phyloP scores from a whole-genome alignment of 2,797 vertebrate species.

The Acanthis flammea region DNA sequence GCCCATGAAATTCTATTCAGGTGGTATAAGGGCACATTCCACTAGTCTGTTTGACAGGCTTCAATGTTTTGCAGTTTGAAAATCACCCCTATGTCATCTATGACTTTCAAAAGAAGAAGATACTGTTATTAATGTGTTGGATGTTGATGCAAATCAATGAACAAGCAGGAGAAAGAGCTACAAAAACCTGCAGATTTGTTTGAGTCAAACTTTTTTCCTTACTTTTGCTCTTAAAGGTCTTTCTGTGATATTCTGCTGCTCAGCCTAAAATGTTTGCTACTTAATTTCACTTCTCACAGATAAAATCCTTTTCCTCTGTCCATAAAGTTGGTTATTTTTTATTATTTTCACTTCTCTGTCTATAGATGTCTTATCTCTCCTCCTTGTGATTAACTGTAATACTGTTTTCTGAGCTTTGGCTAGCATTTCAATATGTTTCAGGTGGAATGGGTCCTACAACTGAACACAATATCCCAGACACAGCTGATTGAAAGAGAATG shows the following conservation, averaged over 20 bases:
- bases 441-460: neutral
- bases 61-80: neutral
- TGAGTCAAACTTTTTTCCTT: neutral
- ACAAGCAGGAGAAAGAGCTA: neutral
- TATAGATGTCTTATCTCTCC: neutral
- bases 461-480: neutral
- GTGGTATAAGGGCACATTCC: neutral
- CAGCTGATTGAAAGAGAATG: neutral
- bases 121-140: neutral
- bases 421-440: neutral
- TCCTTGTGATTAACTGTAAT: neutral
- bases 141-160: neutral
- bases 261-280: neutral
- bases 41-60: neutral
- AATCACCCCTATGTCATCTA: neutral
- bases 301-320: neutral
- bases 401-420: neutral
- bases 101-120: neutral
- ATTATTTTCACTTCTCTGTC: neutral
- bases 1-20: neutral
- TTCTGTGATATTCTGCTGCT: neutral
- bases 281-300: neutral
- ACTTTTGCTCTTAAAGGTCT: neutral
- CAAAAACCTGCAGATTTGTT: neutral
- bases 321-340: neutral